Percentiles rank a stretch among this genome's conserved stretches.
phyloP scores from a whole-genome alignment of 2,113 vertebrate genomes.

The Sprattus sprattus region DNA sequence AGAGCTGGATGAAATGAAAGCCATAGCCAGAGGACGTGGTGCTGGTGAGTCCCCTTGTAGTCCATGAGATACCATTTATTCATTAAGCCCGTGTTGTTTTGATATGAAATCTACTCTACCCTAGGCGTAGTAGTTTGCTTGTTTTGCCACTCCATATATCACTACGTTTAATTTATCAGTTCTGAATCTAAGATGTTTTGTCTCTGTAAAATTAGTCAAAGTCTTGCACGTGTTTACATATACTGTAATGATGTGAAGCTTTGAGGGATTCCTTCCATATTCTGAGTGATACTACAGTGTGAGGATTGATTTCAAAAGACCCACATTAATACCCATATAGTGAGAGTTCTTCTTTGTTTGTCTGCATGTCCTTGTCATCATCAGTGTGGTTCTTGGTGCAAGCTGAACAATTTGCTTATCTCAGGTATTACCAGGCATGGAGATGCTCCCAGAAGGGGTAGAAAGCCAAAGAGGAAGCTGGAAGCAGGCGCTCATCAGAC shows the following conservation, averaged over 20 bases:
- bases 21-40: neutral
- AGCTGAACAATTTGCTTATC: constrained; percentile 1
- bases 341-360: neutral
- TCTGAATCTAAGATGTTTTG: no score
- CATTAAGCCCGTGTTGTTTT: neutral
- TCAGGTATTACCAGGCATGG: constrained; percentile 28
- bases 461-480: constrained; percentile 36
- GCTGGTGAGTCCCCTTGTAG: neutral
- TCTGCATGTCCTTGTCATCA: neutral
- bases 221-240: no score
- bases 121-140: no score
- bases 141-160: no score
- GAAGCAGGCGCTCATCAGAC: constrained; percentile 14
- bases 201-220: no score
- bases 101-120: neutral
- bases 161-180: no score
- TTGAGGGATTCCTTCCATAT: neutral
- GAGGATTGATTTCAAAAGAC: neutral
- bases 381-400: neutral
- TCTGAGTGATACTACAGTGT: neutral
- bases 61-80: neutral
- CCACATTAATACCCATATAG: neutral
- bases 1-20: neutral
- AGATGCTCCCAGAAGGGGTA: constrained; percentile 35
- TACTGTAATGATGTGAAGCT: neutral